Percentiles rank a stretch among this genome's conserved stretches.
These are phyloP conservation scores for Lepisosteus osseus DNA, from an alignment of 2,113 vertebrate genomes.

Conservation along the genomic window DNA sequence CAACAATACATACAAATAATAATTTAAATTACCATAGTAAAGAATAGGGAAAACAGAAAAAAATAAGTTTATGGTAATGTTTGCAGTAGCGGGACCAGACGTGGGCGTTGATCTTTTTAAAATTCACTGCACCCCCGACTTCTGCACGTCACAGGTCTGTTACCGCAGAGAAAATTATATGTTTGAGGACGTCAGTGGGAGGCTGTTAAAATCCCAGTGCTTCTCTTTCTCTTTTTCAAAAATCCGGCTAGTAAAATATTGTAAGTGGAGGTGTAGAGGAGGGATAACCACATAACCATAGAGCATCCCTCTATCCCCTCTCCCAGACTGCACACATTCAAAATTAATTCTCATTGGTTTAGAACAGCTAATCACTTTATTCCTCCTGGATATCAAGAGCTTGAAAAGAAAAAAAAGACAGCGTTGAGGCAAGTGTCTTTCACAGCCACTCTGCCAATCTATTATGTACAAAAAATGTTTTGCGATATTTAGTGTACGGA, in stretches of 20 bases:
- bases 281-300: background rate
- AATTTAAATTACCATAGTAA: conserved; percentile 28
- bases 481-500: no score
- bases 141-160: conserved; percentile 65
- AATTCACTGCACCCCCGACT: conserved; percentile 69
- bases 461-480: no score
- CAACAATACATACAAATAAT: conserved; percentile 19
- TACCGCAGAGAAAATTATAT: conserved; percentile 74
- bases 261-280: conserved; percentile 16
- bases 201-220: conserved; percentile 39
- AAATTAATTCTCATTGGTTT: no score
- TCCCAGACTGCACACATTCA: no score
- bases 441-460: no score
- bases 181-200: conserved; percentile 70
- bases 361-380: no score
- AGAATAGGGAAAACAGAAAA: conserved; percentile 35
- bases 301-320: no score
- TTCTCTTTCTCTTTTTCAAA: conserved; percentile 39
- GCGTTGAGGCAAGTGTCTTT: no score
- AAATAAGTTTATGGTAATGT: conserved; percentile 59
- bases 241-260: conserved; percentile 16
- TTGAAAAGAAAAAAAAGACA: no score
- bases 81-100: conserved; percentile 61
- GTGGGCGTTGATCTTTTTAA: conserved; percentile 70
- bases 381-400: no score